Evolutionary conservation across 2,113 vertebrate species (phyloP), one percentile per base, ranked within the genome.

Genomic region (Gymnogyps californianus): DNA sequence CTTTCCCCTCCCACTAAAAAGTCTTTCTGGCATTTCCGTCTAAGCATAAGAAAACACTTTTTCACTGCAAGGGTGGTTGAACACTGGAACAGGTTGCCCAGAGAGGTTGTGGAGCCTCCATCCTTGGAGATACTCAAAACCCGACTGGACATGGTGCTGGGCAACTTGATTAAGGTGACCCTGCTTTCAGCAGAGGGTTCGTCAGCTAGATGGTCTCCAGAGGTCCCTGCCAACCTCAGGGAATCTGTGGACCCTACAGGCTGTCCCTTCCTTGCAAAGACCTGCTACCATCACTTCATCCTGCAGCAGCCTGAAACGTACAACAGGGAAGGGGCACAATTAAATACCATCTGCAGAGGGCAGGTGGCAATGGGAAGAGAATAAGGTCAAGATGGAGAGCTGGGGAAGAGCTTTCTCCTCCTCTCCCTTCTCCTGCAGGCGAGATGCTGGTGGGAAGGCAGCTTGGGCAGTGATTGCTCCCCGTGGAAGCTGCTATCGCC

Each of bases 131-230:
- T 42, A 61, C 6, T 55, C 21, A 40, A 66, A 66, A 34, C 15
- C 4, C 2, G 1, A 40, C n/a, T 7, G 21, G 46, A 25, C 32
- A 16, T 1, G 9, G 28, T 40, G 10, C 28, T 32, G 13, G 46
- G 51, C 36, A 80, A 47, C 17, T n/a, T 40, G 8, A 10, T 28
- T 20, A 8, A 42, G 14, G 38, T 49, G 47, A 62, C 36, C 4
- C 18, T 59, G 38, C 7, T 70, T 71, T 87, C 44, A 80, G 38
- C 32, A 64, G 32, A 32, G 47, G 5, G 55, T 13, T 79, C 14
- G 4, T 31, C 51, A 87, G 34, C 34, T 42, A 21, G 31, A 36
- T 12, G 24, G 16, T n/a, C 40, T 74, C 52, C 19, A 69, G 49
- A 78, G 34, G 58, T 32, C 47, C 31, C 52, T 47, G 34, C 22